Evolutionary conservation across 2,888 invertebrate species (phyloP), one percentile per base, ranked within the genome.

Genomic region (Eupithecia insigniata): DNA sequence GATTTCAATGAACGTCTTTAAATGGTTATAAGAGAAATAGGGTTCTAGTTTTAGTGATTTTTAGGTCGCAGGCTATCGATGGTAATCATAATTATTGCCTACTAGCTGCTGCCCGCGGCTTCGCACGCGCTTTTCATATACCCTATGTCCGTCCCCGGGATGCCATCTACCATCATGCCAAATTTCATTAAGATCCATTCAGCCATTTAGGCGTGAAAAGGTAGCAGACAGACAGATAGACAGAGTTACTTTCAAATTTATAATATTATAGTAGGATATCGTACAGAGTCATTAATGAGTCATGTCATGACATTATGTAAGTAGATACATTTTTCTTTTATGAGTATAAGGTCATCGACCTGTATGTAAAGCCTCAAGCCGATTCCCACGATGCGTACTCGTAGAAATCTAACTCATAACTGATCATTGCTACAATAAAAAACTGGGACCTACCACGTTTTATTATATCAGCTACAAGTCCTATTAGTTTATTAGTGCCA

Each of bases 401-500:
- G n/a, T n/a, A 30, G 26, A 55, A 55, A 14, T 55, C 14, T 55
- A 26, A 26, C n/a, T 43, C 43, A 2, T 30, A n/a, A 30, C 12
- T 39, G 8, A 55, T 51, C 22, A 4, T 55, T 26, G 55, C 12
- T 55, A 5, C 26, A 55, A 55, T 51, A 22, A 26, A 55, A 0
- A 55, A 4, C 51, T 4, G 22, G 55, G 55, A 55, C 55, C 26
- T 2, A 51, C 55, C 55, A 26, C 14, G 55, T 55, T 51, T 51
- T 58, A 58, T 58, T 58, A 28, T 58, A 60, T 5, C 28, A 18
- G 14, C 30, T 60, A 60, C 18, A 60, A 16, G 16, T 60, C 16
- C 30, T 60, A 60, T 60, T 60, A 30, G 60, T 60, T 60, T 60
- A 72, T 66, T 26, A 58, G 51, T 65, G 43, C 46, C 64, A 65